Evolutionary conservation across 2,113 vertebrate species (phyloP).

Genomic region (Rhineura floridana): DNA sequence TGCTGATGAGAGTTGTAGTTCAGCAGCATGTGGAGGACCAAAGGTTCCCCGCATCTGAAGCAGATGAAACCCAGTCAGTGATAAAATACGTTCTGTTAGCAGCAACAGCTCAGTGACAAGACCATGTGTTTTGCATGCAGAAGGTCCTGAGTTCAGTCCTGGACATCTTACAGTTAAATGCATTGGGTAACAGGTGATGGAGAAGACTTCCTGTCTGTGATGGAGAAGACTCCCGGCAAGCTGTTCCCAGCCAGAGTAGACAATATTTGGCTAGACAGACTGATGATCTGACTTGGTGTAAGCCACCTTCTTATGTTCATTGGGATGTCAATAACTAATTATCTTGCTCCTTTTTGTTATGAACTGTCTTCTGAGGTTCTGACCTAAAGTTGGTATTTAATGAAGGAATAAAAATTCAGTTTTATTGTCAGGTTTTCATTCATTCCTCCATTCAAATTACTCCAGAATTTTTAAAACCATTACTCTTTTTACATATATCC

Average conservation of each 20-base stretch:
- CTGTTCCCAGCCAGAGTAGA: neutral
- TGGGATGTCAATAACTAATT: neutral
- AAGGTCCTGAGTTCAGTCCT: neutral
- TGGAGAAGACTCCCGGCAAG: too few species aligned
- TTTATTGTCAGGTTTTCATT: neutral
- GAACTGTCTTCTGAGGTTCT: neutral
- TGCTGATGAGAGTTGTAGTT: too few species aligned
- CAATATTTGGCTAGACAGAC: neutral
- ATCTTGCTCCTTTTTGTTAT: neutral
- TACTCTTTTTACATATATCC: neutral
- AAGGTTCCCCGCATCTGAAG: too few species aligned
- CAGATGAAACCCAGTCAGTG: neutral
- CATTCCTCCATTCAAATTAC: neutral
- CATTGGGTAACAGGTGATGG: neutral
- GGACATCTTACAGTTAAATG: neutral
- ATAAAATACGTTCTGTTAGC: neutral
- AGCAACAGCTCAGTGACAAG: neutral
- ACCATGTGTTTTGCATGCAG: neutral
- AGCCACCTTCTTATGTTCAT: neutral
- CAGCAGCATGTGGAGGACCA: too few species aligned
- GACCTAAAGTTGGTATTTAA: neutral
- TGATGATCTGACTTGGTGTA: too few species aligned
- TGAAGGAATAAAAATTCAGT: neutral
- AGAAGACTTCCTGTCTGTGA: neutral
- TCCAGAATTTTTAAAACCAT: too few species aligned